phyloP scores from a whole-genome alignment of 2,888 invertebrate species.

The Endomychus coccineus region DNA sequence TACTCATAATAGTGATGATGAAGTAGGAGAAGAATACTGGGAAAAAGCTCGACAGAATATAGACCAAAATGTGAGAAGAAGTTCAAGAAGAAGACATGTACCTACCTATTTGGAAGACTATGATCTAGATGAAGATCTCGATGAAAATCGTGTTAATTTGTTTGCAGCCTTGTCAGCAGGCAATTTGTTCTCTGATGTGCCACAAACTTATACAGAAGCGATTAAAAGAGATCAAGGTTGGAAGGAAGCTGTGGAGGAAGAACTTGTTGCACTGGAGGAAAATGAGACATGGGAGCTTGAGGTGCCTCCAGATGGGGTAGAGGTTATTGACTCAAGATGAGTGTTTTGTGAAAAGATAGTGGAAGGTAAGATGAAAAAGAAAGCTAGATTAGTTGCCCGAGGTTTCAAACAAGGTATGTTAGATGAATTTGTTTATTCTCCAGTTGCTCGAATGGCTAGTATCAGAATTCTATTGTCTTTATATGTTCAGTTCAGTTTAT shows the following conservation, averaged over 20 bases:
- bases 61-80: conserved; percentile 8
- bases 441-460: conserved; percentile 23
- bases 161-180: conserved; percentile 13
- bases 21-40: too few species aligned
- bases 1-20: too few species aligned
- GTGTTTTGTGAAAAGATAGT: conserved; percentile 18
- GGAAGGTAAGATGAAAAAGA: conserved; percentile 17
- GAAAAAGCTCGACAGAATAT: background rate
- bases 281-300: conserved; percentile 22
- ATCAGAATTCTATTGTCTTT: conserved; percentile 19
- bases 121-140: too few species aligned
- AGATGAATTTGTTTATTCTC: conserved; percentile 21
- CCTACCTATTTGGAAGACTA: conserved; percentile 15
- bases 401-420: conserved; percentile 20
- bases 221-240: conserved; percentile 17
- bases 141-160: conserved; percentile 10
- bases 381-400: conserved; percentile 22
- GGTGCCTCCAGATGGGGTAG: conserved; percentile 12
- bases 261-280: conserved; percentile 18
- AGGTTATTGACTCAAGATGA: conserved; percentile 22
- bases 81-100: conserved; percentile 9
- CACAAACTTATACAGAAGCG: conserved; percentile 17
- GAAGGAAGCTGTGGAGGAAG: conserved; percentile 20
- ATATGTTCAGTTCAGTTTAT: conserved; percentile 17
- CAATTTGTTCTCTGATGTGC: conserved; percentile 16